Evolutionary conservation across 2,797 vertebrate genomes (phyloP), one percentile per base, ranked within the genome.

Genomic region (Arnoldichthys spilopterus): DNA sequence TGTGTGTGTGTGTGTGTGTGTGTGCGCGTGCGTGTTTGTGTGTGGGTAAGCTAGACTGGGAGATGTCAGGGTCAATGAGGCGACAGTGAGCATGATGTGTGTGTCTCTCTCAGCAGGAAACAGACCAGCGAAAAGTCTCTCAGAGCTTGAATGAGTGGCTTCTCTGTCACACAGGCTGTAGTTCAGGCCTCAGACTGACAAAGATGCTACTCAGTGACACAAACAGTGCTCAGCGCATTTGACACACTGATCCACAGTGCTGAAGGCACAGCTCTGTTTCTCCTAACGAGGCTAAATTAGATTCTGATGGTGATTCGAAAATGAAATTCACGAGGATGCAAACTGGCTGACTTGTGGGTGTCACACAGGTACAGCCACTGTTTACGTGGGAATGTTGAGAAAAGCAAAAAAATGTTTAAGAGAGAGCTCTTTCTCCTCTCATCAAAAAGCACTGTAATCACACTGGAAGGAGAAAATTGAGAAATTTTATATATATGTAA

Each of bases 301-400:
- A 93, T 92, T 91, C 85, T 63, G 80, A 77, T 90, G 90, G 91
- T 85, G 78, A 87, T 88, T 88, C 86, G 74, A 80, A 86, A 93
- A 93, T 92, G 82, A 93, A 87, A 67, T 90, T 83, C 92, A 93
- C 91, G 92, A 92, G 92, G 90, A 86, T 83, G 81, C 74, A 82
- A 82, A 83, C 81, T 59, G 30, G 61, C n/a, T 74, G 45, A 77
- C 69, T 26, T 80, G 11, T 84, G 78, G 8, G 22, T 62, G 84
- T 74, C 72, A 51, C 78, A 84, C 84, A 86, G 82, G 56, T 75
- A 73, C 78, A 61, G 81, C 77, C 84, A 84, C 80, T 79, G 47
- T 79, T 37, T 45, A 49, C 34, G 22, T 43, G 58, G 30, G 13
- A 74, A 11, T 53, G 49, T 37, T 24, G 24, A 3, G 47, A 24